Evolutionary conservation across 92 coral and sea anemone species (phyloP).

Genomic region (Heliopora coerulea): DNA sequence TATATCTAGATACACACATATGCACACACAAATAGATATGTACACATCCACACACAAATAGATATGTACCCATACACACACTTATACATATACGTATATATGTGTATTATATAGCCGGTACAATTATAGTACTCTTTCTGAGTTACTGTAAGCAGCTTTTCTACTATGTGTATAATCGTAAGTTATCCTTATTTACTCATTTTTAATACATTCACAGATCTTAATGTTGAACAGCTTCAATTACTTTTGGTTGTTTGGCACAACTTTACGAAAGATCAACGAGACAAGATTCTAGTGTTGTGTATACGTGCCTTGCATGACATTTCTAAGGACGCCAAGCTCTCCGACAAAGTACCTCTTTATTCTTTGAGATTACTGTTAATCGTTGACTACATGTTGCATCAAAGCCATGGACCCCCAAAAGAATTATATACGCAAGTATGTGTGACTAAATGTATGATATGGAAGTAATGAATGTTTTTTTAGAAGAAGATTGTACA

Average conservation of each 20-base stretch:
- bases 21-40: too few relatives aligned
- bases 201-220: constrained; percentile 49
- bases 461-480: too few relatives aligned
- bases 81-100: too few relatives aligned
- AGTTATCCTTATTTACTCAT: too few relatives aligned
- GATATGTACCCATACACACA: too few relatives aligned
- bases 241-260: constrained; percentile 86
- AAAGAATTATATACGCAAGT: constrained; percentile 87
- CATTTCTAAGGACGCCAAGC: constrained; percentile 53
- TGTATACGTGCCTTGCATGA: constrained; percentile 67
- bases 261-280: constrained; percentile 71
- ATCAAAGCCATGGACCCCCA: constrained; percentile 80
- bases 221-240: constrained; percentile 95
- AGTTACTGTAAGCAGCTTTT: too few relatives aligned
- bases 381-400: constrained; percentile 81
- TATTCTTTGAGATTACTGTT: constrained; percentile 61
- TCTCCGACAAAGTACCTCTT: constrained; percentile 54
- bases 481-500: too few relatives aligned
- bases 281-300: constrained; percentile 53
- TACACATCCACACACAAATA: too few relatives aligned
- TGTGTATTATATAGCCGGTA: too few relatives aligned
- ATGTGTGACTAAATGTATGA: not conserved
- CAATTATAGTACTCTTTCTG: too few relatives aligned
- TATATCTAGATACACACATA: too few relatives aligned
- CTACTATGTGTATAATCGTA: too few relatives aligned